A percentile compares a stretch with the other conserved stretches of the same genome.
Conservation (phyloP, 2,797 vertebrate genomes). For the Malurus leucopterus region DNA sequence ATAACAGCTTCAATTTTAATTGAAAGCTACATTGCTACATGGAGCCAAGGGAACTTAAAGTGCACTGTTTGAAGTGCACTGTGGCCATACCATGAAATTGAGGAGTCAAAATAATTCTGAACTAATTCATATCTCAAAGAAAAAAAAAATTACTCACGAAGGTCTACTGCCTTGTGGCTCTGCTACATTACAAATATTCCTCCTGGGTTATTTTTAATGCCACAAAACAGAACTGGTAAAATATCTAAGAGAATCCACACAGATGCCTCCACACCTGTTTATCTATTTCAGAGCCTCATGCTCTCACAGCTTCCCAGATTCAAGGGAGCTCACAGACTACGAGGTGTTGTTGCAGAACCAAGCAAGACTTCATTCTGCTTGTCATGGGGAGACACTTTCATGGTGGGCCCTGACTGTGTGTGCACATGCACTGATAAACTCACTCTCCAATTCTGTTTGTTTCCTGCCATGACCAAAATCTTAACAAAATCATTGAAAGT, state of each 20-base stretch:
- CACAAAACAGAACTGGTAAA: background rate
- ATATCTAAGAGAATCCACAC: background rate
- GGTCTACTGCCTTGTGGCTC: background rate
- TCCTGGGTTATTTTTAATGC: constrained; percentile 6
- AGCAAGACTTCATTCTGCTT: background rate
- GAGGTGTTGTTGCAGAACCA: background rate
- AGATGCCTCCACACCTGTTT: background rate
- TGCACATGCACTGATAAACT: background rate
- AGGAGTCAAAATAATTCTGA: background rate
- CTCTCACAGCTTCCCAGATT: background rate
- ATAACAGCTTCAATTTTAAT: constrained; percentile 7
- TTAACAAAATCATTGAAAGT: background rate
- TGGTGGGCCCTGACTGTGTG: background rate
- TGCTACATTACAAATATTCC: background rate
- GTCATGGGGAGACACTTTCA: background rate
- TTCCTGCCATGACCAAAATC: background rate
- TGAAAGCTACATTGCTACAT: background rate
- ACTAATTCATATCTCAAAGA: background rate
- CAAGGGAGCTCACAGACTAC: background rate
- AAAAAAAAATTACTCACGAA: background rate
- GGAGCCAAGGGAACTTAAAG: background rate
- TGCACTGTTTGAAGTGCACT: background rate
- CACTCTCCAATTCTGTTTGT: background rate
- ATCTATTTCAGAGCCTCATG: background rate
- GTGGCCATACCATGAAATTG: background rate